Conservation (phyloP, 2,113 vertebrate genomes). For the Semnornis frantzii region DNA sequence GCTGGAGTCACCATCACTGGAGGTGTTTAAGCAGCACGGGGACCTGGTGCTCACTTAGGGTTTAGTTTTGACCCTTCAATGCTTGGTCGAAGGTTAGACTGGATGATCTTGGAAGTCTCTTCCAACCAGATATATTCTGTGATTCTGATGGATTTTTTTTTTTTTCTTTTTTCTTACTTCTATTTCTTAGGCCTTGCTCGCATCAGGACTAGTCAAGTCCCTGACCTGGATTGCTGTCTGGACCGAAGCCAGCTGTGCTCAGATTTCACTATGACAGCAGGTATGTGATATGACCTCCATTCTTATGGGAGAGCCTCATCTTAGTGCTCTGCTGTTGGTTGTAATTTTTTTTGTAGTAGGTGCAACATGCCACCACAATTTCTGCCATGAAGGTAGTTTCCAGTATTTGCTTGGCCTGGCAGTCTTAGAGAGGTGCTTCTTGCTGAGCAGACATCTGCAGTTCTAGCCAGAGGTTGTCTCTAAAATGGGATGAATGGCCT, state of each 20-base stretch:
- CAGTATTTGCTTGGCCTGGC: background rate
- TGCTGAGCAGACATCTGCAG: background rate
- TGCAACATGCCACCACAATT: background rate
- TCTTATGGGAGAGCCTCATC: background rate
- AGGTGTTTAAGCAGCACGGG: too few species aligned
- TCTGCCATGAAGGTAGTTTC: background rate
- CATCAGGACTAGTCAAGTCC: background rate
- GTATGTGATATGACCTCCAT: background rate
- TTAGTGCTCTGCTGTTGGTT: background rate
- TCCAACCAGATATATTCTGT: too few species aligned
- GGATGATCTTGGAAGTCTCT: too few species aligned
- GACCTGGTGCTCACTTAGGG: too few species aligned
- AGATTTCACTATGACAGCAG: background rate
- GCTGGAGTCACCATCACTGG: too few species aligned
- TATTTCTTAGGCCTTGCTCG: background rate
- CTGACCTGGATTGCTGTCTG: rapidly evolving
- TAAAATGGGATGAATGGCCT: background rate
- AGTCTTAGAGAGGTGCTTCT: background rate
- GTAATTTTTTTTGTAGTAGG: background rate
- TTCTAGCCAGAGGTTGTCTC: background rate
- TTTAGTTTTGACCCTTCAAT: too few species aligned
- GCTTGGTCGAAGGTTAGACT: too few species aligned
- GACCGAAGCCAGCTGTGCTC: background rate
- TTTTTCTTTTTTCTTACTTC: background rate
- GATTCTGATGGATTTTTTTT: background rate